Conservation (phyloP, 2,888 invertebrate genomes). For the Euplagia quadripunctaria region DNA sequence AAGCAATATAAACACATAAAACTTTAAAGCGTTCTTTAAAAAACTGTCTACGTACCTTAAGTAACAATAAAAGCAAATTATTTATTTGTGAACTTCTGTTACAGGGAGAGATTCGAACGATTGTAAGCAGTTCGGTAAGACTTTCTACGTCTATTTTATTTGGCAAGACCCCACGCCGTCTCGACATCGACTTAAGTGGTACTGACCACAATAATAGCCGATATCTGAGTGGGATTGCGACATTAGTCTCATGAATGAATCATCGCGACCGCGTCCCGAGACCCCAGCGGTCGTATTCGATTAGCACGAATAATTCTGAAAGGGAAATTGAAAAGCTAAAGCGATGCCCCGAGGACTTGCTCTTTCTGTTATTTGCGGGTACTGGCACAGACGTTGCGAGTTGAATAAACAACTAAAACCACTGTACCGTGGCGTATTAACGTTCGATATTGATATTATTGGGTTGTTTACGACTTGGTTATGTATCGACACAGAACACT, state of each 20-base stretch:
- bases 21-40: too few species aligned
- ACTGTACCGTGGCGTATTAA: conserved; percentile 57
- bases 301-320: conserved; percentile 87
- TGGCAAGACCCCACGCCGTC: conserved; percentile 1
- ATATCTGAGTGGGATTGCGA: conserved; percentile 74
- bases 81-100: neutral
- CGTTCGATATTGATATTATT: conserved; percentile 59
- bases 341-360: conserved; percentile 86
- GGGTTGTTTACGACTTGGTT: conserved; percentile 39
- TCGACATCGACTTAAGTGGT: conserved; percentile 50
- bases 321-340: conserved; percentile 87
- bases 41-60: neutral
- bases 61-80: neutral
- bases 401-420: conserved; percentile 79
- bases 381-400: conserved; percentile 68
- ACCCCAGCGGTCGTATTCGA: conserved; percentile 83
- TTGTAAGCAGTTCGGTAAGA: neutral
- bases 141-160: conserved; percentile 11
- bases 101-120: neutral
- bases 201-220: conserved; percentile 71
- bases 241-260: conserved; percentile 87
- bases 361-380: conserved; percentile 86
- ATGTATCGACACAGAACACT: conserved; percentile 34
- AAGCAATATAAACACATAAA: too few species aligned
- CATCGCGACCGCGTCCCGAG: conserved; percentile 78